Evolutionary conservation across 2,113 vertebrate species (phyloP).

Genomic region (Clupea harengus): DNA sequence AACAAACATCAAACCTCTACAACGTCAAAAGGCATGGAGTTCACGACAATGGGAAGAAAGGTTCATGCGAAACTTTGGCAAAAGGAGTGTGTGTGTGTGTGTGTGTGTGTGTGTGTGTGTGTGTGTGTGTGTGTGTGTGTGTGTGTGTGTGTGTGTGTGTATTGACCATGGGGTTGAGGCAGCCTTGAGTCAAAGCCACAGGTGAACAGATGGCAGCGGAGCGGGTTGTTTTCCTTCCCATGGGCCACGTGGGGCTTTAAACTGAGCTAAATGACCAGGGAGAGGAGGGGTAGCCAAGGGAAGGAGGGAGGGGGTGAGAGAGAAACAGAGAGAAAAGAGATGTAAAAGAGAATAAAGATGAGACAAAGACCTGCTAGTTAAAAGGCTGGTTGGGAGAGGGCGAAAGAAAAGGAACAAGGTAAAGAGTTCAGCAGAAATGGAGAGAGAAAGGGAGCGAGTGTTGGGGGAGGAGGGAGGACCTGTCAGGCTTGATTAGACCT

Average conservation of each 20-base stretch:
- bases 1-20: neutral
- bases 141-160: neutral
- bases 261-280: constrained; percentile 55
- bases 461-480: neutral
- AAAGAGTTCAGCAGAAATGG: neutral
- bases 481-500: constrained; percentile 2
- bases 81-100: neutral
- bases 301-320: neutral
- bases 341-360: neutral
- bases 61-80: neutral
- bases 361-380: neutral
- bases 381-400: neutral
- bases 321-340: neutral
- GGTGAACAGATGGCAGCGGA: constrained; percentile 67
- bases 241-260: constrained; percentile 58
- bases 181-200: constrained; percentile 60
- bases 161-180: neutral
- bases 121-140: neutral
- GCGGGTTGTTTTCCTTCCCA: constrained; percentile 57
- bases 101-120: no score
- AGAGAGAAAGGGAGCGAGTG: neutral
- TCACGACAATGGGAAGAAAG: neutral
- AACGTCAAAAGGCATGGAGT: neutral
- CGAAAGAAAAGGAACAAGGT: neutral
- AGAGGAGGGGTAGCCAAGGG: constrained; percentile 34